These are phyloP conservation scores for Cheilosia urbana DNA, from an alignment of 2,888 invertebrate species.

Conservation along the genomic window DNA sequence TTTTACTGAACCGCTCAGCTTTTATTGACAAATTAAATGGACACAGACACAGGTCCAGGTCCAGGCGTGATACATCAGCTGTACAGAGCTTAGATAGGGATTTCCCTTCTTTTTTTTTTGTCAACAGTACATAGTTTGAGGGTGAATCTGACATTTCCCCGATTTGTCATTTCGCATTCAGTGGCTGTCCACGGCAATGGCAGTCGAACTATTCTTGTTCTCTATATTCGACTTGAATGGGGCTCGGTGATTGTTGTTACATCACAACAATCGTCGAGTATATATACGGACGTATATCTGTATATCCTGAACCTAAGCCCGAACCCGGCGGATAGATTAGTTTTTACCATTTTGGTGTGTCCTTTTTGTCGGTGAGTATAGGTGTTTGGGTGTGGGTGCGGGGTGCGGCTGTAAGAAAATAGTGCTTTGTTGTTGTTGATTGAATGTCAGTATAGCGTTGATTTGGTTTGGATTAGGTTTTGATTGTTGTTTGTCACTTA, in stretches of 20 bases:
- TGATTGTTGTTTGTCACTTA: slow-evolving; percentile 75
- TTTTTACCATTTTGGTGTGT: slow-evolving; percentile 59
- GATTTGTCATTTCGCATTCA: slow-evolving; percentile 72
- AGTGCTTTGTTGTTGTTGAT: slow-evolving; percentile 69
- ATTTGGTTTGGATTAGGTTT: slow-evolving; percentile 75
- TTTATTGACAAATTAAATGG: slow-evolving; percentile 75
- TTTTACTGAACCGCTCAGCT: slow-evolving; percentile 14
- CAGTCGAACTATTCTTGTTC: slow-evolving; percentile 33
- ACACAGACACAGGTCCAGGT: slow-evolving; percentile 46
- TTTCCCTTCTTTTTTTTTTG: not conserved
- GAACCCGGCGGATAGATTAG: slow-evolving; percentile 73
- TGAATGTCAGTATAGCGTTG: slow-evolving; percentile 68
- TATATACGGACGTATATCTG: slow-evolving; percentile 6
- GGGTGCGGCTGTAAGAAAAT: slow-evolving; percentile 9
- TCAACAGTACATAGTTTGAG: not conserved
- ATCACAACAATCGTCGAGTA: not conserved
- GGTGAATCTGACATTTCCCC: slow-evolving; percentile 32
- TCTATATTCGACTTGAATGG: slow-evolving; percentile 41
- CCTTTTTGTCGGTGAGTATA: not conserved
- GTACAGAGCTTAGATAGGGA: slow-evolving; percentile 61
- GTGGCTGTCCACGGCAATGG: slow-evolving; percentile 57
- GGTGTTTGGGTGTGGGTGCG: not conserved
- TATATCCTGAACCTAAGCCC: not conserved
- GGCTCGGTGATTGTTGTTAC: slow-evolving; percentile 56
- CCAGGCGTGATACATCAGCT: slow-evolving; percentile 65